These are phyloP conservation scores for Natrix natrix DNA, from an alignment of 2,797 vertebrate species.

Conservation along the genomic window DNA sequence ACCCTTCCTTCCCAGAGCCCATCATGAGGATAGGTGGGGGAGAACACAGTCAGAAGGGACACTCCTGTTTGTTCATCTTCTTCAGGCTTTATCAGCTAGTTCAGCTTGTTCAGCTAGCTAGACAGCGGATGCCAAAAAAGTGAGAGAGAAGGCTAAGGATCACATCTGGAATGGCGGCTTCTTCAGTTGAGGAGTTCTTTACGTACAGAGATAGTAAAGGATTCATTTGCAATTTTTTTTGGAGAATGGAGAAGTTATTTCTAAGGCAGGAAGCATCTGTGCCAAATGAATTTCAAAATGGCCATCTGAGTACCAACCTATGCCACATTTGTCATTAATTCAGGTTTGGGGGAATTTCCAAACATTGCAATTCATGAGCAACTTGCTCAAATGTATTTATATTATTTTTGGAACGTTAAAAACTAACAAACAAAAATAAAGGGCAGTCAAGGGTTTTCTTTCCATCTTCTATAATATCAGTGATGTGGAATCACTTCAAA, in stretches of 20 bases:
- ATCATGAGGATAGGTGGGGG: conserved; percentile 26
- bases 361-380: neutral
- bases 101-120: conserved; percentile 41
- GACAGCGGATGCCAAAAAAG: conserved; percentile 15
- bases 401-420: neutral
- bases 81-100: conserved; percentile 5
- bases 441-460: neutral
- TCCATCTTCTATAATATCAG: neutral
- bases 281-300: conserved; percentile 17
- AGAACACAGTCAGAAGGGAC: conserved; percentile 45
- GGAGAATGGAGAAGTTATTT: neutral
- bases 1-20: conserved; percentile 60
- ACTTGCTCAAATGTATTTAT: neutral
- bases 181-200: conserved; percentile 12
- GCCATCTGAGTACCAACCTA: conserved; percentile 43
- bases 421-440: neutral
- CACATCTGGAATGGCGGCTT: conserved; percentile 16
- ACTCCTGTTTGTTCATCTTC: conserved; percentile 44
- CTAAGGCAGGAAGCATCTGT: conserved; percentile 47
- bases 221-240: neutral
- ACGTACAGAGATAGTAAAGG: neutral
- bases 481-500: neutral
- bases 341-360: neutral
- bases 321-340: conserved; percentile 23
- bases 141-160: neutral